A percentile compares a stretch with the other conserved stretches of the same genome.
These are phyloP conservation scores for Maniola hyperantus DNA, from an alignment of 2,888 invertebrate species.

Conservation along the genomic window DNA sequence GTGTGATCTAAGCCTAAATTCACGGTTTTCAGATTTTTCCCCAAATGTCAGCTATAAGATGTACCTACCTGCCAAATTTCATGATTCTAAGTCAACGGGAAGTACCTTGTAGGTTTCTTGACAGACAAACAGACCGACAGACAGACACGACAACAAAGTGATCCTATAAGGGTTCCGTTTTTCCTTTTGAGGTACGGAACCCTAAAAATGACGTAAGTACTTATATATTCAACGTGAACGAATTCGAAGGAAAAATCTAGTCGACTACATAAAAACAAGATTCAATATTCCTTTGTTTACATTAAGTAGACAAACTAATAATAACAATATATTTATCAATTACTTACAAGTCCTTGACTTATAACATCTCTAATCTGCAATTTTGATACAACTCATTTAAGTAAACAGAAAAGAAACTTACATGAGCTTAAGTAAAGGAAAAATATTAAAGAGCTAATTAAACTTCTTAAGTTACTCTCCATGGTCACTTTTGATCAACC, in stretches of 20 bases:
- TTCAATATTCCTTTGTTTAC: not conserved
- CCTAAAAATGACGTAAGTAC: too few species aligned
- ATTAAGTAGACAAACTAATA: not conserved
- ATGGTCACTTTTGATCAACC: constrained; percentile 11
- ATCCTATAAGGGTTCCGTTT: too few species aligned
- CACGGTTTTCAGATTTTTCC: too few species aligned
- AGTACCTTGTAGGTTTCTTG: too few species aligned
- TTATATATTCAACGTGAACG: not conserved
- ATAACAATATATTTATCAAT: not conserved
- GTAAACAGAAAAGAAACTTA: constrained; percentile 34
- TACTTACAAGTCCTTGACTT: constrained; percentile 37
- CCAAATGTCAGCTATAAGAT: too few species aligned
- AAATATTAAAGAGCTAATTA: constrained; percentile 23
- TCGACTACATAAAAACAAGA: not conserved
- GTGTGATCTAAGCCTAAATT: too few species aligned
- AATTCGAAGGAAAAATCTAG: not conserved
- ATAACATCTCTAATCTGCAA: constrained; percentile 34
- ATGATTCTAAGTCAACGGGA: too few species aligned
- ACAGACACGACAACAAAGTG: too few species aligned
- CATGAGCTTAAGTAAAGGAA: constrained; percentile 33
- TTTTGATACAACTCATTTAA: constrained; percentile 22
- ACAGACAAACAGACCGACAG: too few species aligned
- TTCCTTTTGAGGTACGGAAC: too few species aligned
- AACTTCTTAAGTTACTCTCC: constrained; percentile 4
- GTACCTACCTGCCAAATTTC: too few species aligned